Percentiles rank a stretch among this genome's conserved stretches.
These are phyloP conservation scores for Uromys caudimaculatus DNA, from an alignment of 2,797 vertebrate genomes.

Conservation along the genomic window DNA sequence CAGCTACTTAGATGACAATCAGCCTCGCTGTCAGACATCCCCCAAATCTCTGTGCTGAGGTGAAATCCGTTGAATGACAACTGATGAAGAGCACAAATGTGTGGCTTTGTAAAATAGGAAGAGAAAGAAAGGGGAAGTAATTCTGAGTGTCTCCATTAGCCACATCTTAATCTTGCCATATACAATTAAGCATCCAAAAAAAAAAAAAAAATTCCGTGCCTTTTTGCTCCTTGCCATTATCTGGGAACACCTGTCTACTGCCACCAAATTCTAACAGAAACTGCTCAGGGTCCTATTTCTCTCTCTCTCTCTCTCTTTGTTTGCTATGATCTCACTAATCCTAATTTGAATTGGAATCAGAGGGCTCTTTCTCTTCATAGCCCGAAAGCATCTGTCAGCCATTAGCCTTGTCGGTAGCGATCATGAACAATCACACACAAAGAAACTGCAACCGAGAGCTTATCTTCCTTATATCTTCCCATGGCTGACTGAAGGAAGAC, in stretches of 20 bases:
- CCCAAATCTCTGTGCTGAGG: slow-evolving; percentile 38
- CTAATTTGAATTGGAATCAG: slow-evolving; percentile 73
- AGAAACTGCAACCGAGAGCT: slow-evolving; percentile 82
- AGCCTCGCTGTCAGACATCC: not conserved
- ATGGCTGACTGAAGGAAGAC: slow-evolving; percentile 81
- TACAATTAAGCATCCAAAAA: slow-evolving; percentile 52
- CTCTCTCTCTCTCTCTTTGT: not conserved
- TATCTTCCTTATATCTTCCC: slow-evolving; percentile 80
- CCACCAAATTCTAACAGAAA: slow-evolving; percentile 70
- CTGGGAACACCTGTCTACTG: slow-evolving; percentile 72
- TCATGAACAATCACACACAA: slow-evolving; percentile 74
- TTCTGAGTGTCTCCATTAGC: slow-evolving; percentile 60
- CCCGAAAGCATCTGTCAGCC: slow-evolving; percentile 70
- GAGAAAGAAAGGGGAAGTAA: slow-evolving; percentile 56
- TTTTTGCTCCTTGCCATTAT: slow-evolving; percentile 71
- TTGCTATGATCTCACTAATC: slow-evolving; percentile 67
- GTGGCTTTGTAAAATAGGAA: slow-evolving; percentile 70
- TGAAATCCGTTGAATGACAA: slow-evolving; percentile 72
- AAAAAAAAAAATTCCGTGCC: slow-evolving; percentile 61
- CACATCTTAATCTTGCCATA: slow-evolving; percentile 68
- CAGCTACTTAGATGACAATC: slow-evolving; percentile 56
- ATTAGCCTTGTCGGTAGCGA: slow-evolving; percentile 68
- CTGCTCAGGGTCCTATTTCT: slow-evolving; percentile 62
- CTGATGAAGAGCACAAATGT: slow-evolving; percentile 65
- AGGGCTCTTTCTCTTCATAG: slow-evolving; percentile 74